phyloP scores from a whole-genome alignment of 2,888 invertebrate genomes.

The Spilosoma lubricipeda region DNA sequence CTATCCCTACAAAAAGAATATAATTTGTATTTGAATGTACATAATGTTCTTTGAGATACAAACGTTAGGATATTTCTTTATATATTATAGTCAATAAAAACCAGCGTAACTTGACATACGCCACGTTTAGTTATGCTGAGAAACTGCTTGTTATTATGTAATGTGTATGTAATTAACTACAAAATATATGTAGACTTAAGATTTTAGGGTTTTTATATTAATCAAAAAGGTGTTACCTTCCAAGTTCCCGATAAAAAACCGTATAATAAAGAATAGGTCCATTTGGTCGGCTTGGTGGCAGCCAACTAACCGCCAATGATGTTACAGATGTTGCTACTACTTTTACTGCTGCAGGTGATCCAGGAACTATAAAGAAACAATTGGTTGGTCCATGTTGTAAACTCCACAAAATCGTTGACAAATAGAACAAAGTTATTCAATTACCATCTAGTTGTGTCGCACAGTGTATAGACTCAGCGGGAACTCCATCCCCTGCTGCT shows the following conservation, averaged over 20 bases:
- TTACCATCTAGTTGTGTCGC: constrained; percentile 94
- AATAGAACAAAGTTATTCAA: constrained; percentile 30
- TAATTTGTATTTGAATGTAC: not conserved
- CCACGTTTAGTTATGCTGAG: not conserved
- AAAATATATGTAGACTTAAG: not conserved
- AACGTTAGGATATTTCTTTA: too few species aligned
- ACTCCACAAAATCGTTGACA: not conserved
- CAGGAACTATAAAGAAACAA: constrained; percentile 88
- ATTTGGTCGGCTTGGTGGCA: constrained; percentile 92
- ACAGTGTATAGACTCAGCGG: constrained; percentile 92
- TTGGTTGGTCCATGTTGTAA: not conserved
- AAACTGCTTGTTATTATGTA: not conserved
- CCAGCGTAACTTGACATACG: not conserved
- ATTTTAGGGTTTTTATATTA: not conserved
- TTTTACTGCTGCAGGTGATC: constrained; percentile 94
- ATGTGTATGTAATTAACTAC: not conserved
- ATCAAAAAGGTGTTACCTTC: constrained; percentile 74
- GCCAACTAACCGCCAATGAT: constrained; percentile 94
- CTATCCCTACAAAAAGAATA: constrained; percentile 67
- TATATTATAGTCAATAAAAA: not conserved
- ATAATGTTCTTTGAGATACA: not conserved
- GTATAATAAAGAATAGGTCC: constrained; percentile 93
- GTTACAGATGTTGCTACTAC: constrained; percentile 93
- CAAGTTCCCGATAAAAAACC: constrained; percentile 91
- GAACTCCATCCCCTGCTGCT: constrained; percentile 93